Base-by-base conservation (phyloP, 2,113 vertebrate species). In the Abramis brama region DNA sequence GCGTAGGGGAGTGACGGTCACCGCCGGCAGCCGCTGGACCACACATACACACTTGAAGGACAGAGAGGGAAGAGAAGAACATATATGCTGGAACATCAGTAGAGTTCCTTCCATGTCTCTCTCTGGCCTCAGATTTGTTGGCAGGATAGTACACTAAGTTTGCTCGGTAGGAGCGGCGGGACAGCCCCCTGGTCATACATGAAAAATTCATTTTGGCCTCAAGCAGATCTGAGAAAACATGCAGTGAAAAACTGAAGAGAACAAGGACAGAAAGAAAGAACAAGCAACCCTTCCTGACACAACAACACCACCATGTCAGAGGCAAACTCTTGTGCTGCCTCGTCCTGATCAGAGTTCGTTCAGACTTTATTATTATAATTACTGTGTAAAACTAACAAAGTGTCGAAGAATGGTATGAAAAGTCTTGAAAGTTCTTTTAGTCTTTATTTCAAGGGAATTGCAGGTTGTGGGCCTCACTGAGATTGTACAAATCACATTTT, bases 121-220 rank as follows among this genome's bases (percentile, higher is more conserved):
- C 21, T 79, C 57, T 64, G 59, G 57, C n/a, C 21, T 70, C 5
- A 47, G 17, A 81, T 23, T 27, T 81, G 13, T 68, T 23, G 80
- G 27, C 68, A 59, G 47, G 50, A 25, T 83, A 17, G 52, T 70
- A 55, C 30, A 59, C 50, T n/a, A 50, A 70, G 8, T 70, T 33
- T 59, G 2, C 4, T 21, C n/a, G 6, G 21, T 83, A 59, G 59
- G 62, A 50, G 60, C 89, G 88, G 60, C 89, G 88, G 87, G 89
- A 83, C 91, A 88, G 87, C 92, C 94, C 93, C 92, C 85, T 12
- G 92, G 94, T 93, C 80, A 85, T 87, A 89, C 74, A 92, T 95
- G 88, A 94, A 94, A 94, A 92, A 95, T 94, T 90, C 62, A 94
- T 92, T 88, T 85, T 90, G 5, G 91, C 94, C 89, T 82, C 87